Evolutionary conservation across 2,888 invertebrate species (phyloP).

Genomic region (Leptogaster cylindrica): DNA sequence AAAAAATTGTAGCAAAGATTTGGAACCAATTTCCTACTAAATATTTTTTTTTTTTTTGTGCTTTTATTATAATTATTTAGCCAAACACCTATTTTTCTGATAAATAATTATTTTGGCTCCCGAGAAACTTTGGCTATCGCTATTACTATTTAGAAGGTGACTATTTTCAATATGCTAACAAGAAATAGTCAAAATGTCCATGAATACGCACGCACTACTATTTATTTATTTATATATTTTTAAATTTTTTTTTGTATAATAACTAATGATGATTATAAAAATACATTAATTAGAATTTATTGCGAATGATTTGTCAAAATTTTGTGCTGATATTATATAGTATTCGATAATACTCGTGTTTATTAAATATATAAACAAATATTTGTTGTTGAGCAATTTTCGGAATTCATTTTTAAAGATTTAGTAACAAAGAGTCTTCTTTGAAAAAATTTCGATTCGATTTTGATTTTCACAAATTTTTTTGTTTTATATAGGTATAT

Average conservation of each 20-base stretch:
- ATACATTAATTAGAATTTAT: not conserved
- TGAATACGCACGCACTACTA: conserved; percentile 45
- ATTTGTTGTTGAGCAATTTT: no score
- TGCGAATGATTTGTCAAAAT: conserved; percentile 4
- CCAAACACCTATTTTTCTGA: conserved; percentile 11
- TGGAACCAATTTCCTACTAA: no score
- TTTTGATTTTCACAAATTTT: no score
- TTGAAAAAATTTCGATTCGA: no score
- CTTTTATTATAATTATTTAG: conserved; percentile 29
- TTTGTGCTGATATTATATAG: no score
- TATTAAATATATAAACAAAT: no score
- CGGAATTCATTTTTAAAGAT: no score
- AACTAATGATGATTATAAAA: not conserved
- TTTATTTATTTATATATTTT: conserved; percentile 1
- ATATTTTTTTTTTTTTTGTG: no score
- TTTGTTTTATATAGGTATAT: no score
- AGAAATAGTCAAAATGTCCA: conserved; percentile 46
- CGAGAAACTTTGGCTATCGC: not conserved
- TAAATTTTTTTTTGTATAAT: not conserved
- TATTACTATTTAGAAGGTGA: not conserved
- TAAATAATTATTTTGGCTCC: conserved; percentile 27
- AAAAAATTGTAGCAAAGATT: no score
- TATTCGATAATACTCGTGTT: no score
- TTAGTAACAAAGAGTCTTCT: no score
- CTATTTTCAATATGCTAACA: not conserved